phyloP scores from a whole-genome alignment of 2,113 vertebrate genomes.

The Probosciger aterrimus region DNA sequence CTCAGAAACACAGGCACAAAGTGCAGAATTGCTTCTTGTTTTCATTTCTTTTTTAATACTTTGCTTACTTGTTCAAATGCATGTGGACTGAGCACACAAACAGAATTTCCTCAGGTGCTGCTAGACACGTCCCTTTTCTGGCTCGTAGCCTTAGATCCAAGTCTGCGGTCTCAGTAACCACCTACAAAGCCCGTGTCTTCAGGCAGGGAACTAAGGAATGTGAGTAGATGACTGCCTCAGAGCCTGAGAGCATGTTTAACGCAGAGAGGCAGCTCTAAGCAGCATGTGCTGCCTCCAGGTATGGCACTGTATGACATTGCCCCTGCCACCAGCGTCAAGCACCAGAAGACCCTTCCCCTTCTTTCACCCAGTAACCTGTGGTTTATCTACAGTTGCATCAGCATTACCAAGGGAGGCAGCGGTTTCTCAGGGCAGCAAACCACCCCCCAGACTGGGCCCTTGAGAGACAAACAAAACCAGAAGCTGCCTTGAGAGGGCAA shows the following conservation, averaged over 20 bases:
- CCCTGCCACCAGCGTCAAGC: neutral
- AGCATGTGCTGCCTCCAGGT: neutral
- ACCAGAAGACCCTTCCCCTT: neutral
- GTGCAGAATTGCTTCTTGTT: neutral
- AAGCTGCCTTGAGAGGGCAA: neutral
- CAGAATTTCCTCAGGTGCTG: neutral
- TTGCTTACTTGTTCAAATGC: neutral
- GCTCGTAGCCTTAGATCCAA: neutral
- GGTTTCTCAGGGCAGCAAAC: neutral
- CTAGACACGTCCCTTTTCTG: neutral
- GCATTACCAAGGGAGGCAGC: neutral
- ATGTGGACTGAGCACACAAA: neutral
- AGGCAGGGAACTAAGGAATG: neutral
- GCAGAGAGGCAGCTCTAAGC: neutral
- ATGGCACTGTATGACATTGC: accelerated
- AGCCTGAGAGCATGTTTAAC: neutral
- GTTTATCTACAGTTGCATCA: neutral
- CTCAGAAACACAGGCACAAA: neutral
- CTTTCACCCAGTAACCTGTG: neutral
- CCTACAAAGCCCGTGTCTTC: neutral
- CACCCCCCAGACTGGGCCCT: neutral
- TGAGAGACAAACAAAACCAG: neutral
- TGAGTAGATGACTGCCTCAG: neutral
- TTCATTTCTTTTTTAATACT: neutral
- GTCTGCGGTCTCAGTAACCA: neutral